phyloP scores from a whole-genome alignment of 2,888 invertebrate species.

The Conomelus anceps region DNA sequence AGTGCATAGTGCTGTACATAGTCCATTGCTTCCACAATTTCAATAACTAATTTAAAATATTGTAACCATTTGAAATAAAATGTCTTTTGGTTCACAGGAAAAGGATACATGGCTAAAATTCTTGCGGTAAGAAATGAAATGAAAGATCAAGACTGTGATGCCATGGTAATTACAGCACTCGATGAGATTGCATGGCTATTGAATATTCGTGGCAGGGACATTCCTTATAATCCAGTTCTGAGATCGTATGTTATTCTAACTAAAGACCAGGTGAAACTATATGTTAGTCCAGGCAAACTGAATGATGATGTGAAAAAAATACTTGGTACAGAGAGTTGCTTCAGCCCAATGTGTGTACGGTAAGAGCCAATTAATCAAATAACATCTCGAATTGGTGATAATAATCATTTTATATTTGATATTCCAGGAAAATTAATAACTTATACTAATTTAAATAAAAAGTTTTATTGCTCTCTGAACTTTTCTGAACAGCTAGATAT shows the following conservation, averaged over 20 bases:
- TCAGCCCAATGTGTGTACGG: constrained; percentile 56
- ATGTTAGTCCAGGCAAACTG: constrained; percentile 61
- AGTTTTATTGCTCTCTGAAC: no score
- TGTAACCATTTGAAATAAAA: not conserved
- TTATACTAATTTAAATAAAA: no score
- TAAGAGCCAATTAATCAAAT: no score
- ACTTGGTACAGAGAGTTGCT: constrained; percentile 52
- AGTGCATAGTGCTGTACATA: no score
- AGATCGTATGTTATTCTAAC: constrained; percentile 68
- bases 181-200: constrained; percentile 85
- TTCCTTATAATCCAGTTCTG: constrained; percentile 72
- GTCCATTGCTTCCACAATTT: no score
- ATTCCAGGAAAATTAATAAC: no score
- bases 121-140: constrained; percentile 57
- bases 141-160: constrained; percentile 56
- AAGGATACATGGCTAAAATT: constrained; percentile 70
- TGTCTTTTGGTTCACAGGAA: constrained; percentile 45
- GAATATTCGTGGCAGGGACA: constrained; percentile 80
- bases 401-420: no score
- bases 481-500: no score
- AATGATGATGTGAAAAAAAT: constrained; percentile 42
- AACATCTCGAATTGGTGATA: no score
- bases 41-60: no score
- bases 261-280: constrained; percentile 57
- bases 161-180: constrained; percentile 75